Conservation (phyloP, 2,888 invertebrate genomes). For the Adineta ricciae region DNA sequence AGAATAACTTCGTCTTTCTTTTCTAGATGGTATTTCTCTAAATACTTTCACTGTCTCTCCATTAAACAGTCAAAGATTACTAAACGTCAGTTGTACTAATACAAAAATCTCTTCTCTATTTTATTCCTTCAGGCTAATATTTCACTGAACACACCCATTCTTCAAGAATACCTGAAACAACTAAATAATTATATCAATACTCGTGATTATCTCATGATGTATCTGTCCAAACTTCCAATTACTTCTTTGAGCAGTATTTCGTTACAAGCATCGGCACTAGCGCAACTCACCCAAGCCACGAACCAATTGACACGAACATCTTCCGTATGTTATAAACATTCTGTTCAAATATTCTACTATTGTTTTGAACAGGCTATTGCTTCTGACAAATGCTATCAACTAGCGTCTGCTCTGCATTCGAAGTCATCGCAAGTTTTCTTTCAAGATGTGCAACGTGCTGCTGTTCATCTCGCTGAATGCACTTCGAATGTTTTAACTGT, state of each 20-base stretch:
- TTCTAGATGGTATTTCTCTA: too few relatives aligned
- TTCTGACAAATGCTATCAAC: background rate
- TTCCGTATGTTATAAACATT: background rate
- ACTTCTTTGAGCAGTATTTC: background rate
- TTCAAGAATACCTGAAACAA: background rate
- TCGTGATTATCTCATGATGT: background rate
- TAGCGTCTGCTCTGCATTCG: background rate
- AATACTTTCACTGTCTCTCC: too few relatives aligned
- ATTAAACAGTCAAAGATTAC: too few relatives aligned
- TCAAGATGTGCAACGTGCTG: background rate
- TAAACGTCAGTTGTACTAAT: too few relatives aligned
- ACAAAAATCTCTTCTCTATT: too few relatives aligned
- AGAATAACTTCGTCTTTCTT: too few relatives aligned
- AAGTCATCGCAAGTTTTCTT: background rate
- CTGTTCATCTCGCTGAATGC: background rate
- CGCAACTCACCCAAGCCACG: background rate
- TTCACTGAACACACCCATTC: too few relatives aligned
- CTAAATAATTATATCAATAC: background rate
- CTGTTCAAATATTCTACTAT: too few relatives aligned
- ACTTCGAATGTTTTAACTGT: background rate
- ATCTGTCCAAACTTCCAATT: background rate
- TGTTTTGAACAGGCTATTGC: background rate
- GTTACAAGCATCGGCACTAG: background rate
- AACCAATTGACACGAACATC: background rate
- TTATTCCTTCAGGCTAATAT: too few relatives aligned